Evolutionary conservation across 2,113 vertebrate genomes (phyloP), one percentile per base, ranked within the genome.

Genomic region (Isichthys henryi): DNA sequence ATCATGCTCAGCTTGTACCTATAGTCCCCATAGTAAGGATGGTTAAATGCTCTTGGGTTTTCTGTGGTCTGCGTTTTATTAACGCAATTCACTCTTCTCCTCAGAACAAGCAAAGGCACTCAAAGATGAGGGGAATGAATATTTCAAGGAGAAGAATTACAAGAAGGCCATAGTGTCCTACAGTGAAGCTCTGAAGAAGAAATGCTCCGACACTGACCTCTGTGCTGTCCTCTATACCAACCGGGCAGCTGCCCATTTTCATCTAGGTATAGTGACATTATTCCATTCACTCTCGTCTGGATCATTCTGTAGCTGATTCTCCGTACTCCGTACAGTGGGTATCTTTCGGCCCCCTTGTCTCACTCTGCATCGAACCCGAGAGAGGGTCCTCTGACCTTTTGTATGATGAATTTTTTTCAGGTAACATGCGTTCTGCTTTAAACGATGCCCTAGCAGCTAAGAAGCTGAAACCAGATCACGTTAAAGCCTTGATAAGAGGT

Each of bases 401-500:
- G 46, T 88, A 2, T 90, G 84, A 70, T 31, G 9, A 3, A 31
- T 48, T 86, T 90, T 2, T 0, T 43, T 91, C 92, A 99, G 98
- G 98, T 88, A 99, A 99, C 92, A 96, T 97, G 93, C 97, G 97
- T 13, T 99, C 98, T 83, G 96, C 98, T 46, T 95, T 98, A 77
- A 97, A 94, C 17, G 98, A 99, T 52, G 96, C 96, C 45, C 90
- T 87, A 3, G 94, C 96, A 88, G 98, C 98, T 15, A 97, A 94
- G 90, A 99, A 97, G 93, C 92, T 97, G 1, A 99, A 97, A 91
- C 97, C 98, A 46, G 94, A 94, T 87, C 98, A 99, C 58, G 94
- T 98, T 77, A 99, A 99, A 95, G 98, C 98, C 15, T 91, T 98
- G 86, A 62, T 97, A 48, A 96, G 98, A 97, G 98, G 98, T 98